Evolutionary conservation across 2,888 invertebrate genomes (phyloP).

Genomic region (Cylloceria caligata): DNA sequence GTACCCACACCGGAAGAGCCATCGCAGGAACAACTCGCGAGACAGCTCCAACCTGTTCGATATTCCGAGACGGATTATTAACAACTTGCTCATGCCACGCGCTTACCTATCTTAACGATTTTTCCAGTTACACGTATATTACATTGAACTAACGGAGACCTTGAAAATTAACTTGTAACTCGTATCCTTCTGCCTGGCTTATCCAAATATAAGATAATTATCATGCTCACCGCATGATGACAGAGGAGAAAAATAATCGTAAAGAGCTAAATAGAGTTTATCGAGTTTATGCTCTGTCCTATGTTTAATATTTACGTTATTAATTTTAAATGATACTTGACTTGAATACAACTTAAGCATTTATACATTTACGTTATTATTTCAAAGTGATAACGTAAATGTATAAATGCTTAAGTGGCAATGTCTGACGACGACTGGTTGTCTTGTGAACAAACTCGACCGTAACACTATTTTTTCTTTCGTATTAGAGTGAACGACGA

Average conservation of each 20-base stretch:
- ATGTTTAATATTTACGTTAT: too few relatives aligned
- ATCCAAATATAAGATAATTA: slow-evolving; percentile 23
- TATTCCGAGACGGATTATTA: slow-evolving; percentile 47
- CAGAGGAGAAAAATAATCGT: not conserved
- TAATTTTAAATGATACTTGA: too few relatives aligned
- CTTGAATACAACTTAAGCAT: too few relatives aligned
- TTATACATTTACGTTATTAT: too few relatives aligned
- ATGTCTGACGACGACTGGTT: not conserved
- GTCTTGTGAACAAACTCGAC: not conserved
- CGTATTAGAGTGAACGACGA: not conserved
- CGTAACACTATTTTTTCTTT: not conserved
- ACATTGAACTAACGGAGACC: slow-evolving; percentile 12
- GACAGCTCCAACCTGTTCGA: slow-evolving; percentile 15
- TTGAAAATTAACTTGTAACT: slow-evolving; percentile 29
- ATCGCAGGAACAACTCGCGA: slow-evolving; percentile 1
- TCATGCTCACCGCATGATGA: not conserved
- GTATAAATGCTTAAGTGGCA: not conserved
- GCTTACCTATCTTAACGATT: slow-evolving; percentile 36
- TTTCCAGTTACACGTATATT: slow-evolving; percentile 16
- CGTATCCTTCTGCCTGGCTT: not conserved
- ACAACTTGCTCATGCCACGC: not conserved
- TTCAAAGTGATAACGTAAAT: too few relatives aligned
- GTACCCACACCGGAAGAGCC: slow-evolving; percentile 4
- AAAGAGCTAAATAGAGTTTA: not conserved
- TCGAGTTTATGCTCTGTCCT: not conserved